Evolutionary conservation across 2,797 vertebrate species (phyloP).

Genomic region (Stomatorhinus walkeri): DNA sequence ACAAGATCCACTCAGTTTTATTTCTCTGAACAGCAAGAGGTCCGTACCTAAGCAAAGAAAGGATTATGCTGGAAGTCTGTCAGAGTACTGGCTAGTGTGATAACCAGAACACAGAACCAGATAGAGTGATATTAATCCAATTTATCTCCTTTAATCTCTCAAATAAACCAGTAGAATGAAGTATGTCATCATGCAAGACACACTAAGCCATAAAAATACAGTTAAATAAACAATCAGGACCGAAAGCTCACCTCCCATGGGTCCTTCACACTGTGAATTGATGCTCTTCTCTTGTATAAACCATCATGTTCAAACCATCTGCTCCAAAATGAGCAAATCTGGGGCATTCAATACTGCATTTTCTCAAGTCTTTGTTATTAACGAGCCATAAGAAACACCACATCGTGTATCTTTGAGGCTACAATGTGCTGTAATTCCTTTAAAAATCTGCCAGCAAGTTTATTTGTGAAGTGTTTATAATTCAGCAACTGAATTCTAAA

Average conservation of each 20-base stretch:
- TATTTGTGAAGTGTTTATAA: background rate
- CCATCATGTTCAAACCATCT: background rate
- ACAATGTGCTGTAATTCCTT: background rate
- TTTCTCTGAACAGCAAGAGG: background rate
- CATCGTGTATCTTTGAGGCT: background rate
- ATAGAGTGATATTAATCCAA: background rate
- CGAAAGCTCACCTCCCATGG: background rate
- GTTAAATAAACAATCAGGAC: background rate
- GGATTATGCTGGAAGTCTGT: background rate
- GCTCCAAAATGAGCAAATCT: background rate
- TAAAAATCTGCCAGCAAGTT: background rate
- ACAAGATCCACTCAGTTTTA: background rate
- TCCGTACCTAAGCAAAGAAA: background rate
- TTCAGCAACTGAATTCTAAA: background rate
- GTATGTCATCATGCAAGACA: background rate
- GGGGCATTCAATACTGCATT: background rate
- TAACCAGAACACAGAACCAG: background rate
- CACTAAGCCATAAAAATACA: background rate
- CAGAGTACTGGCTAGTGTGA: background rate
- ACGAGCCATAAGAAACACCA: background rate
- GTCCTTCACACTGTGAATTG: background rate
- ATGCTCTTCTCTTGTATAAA: background rate
- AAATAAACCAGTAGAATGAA: slow-evolving; percentile 13
- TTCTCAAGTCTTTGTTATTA: background rate
- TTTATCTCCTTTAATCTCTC: slow-evolving; percentile 9